Percentiles rank a stretch among this genome's conserved stretches.
Evolutionary conservation across 1,140 invertebrate species (phyloP).

Genomic region (Bilobella aurantiaca): DNA sequence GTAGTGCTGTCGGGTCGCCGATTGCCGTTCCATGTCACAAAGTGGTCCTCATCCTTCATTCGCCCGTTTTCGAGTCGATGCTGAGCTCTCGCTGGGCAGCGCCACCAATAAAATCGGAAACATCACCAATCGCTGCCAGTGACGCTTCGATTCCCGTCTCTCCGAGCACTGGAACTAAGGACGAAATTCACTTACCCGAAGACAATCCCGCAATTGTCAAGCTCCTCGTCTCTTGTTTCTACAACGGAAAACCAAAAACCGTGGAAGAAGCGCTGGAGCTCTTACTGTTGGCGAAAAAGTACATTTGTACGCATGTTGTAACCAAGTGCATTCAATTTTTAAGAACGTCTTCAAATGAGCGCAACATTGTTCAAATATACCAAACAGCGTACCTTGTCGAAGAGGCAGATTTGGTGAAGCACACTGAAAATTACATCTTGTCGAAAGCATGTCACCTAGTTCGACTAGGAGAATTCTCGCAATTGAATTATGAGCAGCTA

Average conservation of each 20-base stretch:
- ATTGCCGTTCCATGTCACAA: conserved; percentile 20
- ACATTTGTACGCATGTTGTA: conserved; percentile 20
- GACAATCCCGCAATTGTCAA: conserved; percentile 20
- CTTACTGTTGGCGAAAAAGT: conserved; percentile 28
- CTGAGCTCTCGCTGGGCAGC: conserved; percentile 16
- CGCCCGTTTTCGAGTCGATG: conserved; percentile 31
- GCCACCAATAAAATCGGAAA: neutral
- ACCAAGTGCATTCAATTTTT: conserved; percentile 15
- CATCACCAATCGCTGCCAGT: conserved; percentile 3
- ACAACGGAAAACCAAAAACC: conserved; percentile 10
- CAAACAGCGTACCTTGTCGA: conserved; percentile 20
- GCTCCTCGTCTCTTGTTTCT: conserved; percentile 22
- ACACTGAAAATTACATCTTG: conserved; percentile 24
- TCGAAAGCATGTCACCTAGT: conserved; percentile 20
- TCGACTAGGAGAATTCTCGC: conserved; percentile 21
- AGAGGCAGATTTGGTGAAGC: conserved; percentile 20
- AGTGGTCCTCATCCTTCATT: conserved; percentile 27
- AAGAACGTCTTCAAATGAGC: conserved; percentile 11
- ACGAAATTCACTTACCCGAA: conserved; percentile 19
- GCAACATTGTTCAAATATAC: conserved; percentile 26
- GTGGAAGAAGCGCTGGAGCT: conserved; percentile 16
- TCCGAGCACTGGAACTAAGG: too few species aligned
- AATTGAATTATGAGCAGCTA: conserved; percentile 18
- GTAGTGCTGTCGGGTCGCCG: neutral
- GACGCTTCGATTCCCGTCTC: too few species aligned